Base-by-base conservation (phyloP, 2,113 vertebrate genomes). In the Nycticryphes semicollaris region DNA sequence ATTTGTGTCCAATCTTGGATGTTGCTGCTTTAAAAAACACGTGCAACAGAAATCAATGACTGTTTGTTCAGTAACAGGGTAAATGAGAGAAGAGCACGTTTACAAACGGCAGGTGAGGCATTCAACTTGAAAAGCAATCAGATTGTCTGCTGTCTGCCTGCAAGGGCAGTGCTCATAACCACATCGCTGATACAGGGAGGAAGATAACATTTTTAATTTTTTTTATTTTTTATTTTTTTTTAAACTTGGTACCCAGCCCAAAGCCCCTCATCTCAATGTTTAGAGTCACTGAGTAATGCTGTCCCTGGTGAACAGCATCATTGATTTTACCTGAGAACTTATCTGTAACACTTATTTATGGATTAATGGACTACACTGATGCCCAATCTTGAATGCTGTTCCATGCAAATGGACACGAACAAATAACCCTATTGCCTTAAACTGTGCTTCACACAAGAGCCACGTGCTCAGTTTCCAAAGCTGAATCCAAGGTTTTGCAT, bases 121-220 rank as follows among this genome's bases (percentile, higher is more conserved):
- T 97, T 97, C 96, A 94, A 77, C 97, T 95, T 97, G 95, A 94
- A 97, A 97, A 98, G 90, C 94, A 97, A 98, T 97, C 96, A 89
- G 94, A 91, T 86, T 95, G 96, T 96, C 96, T 86, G 94, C 78
- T 95, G 75, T 94, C 95, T 98, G 86, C 69, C 68, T 98, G 86
- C 94, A 96, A 98, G 95, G 93, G 77, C 95, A 96, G 54, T 59
- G 57, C 80, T 95, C 89, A 86, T 50, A 95, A 78, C 78, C 85
- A 87, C 76, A 48, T 7, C 25, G 31, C 69, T 62, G 74, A 89
- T 27, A 63, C 28, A 85, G 18, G 15, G 28, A 67, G 53, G 33
- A 93, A 85, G 69, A 94, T 45, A 24, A 30, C 80, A 73, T 14
- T 19, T n/a, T 64, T 19, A 82, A 45, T 45, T 45, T 84, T 48